phyloP scores from a whole-genome alignment of 2,113 vertebrate species.

The Malurus elegans region DNA sequence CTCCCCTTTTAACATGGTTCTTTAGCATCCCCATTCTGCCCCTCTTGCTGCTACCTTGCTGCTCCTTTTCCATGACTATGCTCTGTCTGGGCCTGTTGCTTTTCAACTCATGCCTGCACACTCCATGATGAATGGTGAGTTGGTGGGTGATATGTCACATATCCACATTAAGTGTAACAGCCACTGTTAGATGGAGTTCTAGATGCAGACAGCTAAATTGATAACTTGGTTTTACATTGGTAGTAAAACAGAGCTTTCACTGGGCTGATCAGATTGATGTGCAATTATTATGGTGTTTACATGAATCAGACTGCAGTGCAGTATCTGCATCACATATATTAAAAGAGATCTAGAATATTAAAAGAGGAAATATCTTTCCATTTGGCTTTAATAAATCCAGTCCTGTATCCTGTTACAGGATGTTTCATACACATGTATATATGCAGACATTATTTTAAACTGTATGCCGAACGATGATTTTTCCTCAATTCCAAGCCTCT shows the following conservation, averaged over 20 bases:
- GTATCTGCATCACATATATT: neutral
- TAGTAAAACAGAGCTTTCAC: neutral
- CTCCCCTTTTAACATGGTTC: neutral
- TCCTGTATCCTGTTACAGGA: constrained; percentile 28
- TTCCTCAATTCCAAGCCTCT: constrained; percentile 33
- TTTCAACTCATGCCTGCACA: neutral
- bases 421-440: neutral
- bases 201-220: neutral
- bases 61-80: neutral
- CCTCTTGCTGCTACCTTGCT: neutral
- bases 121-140: neutral
- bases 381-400: constrained; percentile 42
- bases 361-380: constrained; percentile 7
- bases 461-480: neutral
- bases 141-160: neutral
- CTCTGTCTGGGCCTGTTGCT: neutral
- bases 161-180: neutral
- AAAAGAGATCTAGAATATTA: constrained; percentile 34
- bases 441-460: constrained; percentile 20
- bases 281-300: neutral
- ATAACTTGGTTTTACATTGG: neutral
- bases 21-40: neutral
- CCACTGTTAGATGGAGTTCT: neutral
- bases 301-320: neutral
- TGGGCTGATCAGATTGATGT: neutral